Conservation (phyloP, 2,888 invertebrate genomes). For the Hydroisotoma schaefferi region DNA sequence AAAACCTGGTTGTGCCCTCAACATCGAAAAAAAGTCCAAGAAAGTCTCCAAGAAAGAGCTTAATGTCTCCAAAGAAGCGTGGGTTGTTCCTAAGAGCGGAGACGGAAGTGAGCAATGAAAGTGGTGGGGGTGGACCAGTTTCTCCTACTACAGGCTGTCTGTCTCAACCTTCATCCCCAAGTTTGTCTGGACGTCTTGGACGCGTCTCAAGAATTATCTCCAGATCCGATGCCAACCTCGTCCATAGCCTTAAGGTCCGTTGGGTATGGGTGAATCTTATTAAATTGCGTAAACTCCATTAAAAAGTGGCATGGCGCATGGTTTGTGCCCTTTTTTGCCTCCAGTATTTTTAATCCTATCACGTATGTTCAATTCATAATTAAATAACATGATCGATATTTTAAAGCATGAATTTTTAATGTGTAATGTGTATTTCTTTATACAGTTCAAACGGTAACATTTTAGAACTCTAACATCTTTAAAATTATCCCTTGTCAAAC, state of each 20-base stretch:
- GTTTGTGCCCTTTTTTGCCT: neutral
- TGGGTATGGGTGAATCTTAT: constrained; percentile 5
- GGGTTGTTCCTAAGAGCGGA: constrained; percentile 11
- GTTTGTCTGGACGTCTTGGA: constrained; percentile 40
- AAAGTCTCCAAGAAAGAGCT: constrained; percentile 8
- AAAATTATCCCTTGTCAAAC: no score
- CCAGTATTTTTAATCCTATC: neutral
- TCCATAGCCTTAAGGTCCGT: constrained; percentile 26
- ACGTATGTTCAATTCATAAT: constrained; percentile 1
- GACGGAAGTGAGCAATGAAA: constrained; percentile 12
- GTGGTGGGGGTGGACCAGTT: constrained; percentile 3
- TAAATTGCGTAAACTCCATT: neutral
- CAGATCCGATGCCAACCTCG: constrained; percentile 47
- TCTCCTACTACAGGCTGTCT: constrained; percentile 20
- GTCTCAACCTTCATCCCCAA: constrained; percentile 38
- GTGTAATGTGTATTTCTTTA: no score
- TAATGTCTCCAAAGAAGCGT: constrained; percentile 16
- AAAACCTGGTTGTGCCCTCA: constrained; percentile 18
- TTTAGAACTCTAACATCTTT: no score
- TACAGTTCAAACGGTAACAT: no score
- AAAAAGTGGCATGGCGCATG: no score
- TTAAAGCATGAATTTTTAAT: no score
- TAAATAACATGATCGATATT: no score
- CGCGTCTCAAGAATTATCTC: constrained; percentile 44
- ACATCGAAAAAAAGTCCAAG: constrained; percentile 17